A percentile compares a stretch with the other conserved stretches of the same genome.
These are phyloP conservation scores for Limnodromus scolopaceus DNA, from an alignment of 2,797 vertebrate species.

Conservation along the genomic window DNA sequence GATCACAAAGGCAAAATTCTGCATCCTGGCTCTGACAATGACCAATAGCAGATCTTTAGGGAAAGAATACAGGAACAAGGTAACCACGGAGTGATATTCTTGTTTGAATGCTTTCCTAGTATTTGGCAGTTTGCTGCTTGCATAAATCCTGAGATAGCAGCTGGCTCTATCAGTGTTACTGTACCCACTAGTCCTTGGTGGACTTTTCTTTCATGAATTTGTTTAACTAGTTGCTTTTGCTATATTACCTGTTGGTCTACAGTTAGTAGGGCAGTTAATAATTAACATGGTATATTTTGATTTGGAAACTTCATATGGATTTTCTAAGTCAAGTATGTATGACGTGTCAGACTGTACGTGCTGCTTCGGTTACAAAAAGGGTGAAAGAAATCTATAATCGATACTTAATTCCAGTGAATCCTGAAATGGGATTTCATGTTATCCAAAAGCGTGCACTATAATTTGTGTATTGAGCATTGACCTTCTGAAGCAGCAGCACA, in stretches of 20 bases:
- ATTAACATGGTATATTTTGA: not conserved
- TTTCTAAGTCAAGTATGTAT: not conserved
- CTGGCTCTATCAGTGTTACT: not conserved
- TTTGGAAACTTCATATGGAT: not conserved
- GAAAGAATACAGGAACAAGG: not conserved
- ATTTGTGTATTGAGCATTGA: not conserved
- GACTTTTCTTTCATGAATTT: not conserved
- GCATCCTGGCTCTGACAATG: not conserved
- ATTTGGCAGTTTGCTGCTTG: not conserved
- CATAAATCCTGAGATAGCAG: not conserved
- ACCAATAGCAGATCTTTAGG: not conserved
- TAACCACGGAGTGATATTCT: not conserved
- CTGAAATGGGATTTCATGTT: not conserved
- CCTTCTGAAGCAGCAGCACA: not conserved
- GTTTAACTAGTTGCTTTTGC: not conserved
- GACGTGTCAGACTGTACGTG: rapidly evolving
- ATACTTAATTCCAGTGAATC: not conserved
- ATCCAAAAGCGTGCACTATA: not conserved
- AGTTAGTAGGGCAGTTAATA: not conserved
- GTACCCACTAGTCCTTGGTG: not conserved
- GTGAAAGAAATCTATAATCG: not conserved
- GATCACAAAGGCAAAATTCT: not conserved
- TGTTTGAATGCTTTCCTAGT: not conserved
- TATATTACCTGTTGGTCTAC: not conserved
- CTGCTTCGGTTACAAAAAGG: not conserved